Conservation (phyloP, 2,888 invertebrate genomes). For the Pyrochroa serraticornis region DNA sequence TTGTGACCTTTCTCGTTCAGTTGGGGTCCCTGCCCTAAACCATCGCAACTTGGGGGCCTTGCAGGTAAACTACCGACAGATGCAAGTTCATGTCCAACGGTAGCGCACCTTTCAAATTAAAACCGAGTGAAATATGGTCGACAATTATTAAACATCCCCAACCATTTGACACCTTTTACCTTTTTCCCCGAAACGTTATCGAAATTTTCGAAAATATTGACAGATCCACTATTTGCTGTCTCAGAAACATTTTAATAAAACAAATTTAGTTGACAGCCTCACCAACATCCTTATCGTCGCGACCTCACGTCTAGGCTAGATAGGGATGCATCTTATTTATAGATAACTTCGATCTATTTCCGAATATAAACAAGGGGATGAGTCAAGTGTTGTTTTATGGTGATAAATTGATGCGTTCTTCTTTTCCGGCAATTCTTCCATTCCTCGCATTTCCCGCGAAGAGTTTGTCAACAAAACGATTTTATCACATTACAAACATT, state of each 20-base stretch:
- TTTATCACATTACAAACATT: too few species aligned
- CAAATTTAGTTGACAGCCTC: neutral
- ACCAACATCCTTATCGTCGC: conserved; percentile 1
- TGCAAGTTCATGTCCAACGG: conserved; percentile 34
- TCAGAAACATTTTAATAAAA: neutral
- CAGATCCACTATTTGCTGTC: neutral
- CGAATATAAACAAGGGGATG: conserved; percentile 23
- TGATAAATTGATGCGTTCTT: neutral
- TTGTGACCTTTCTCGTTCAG: too few species aligned
- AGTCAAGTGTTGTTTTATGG: conserved; percentile 17
- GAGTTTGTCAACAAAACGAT: too few species aligned
- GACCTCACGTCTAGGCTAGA: conserved; percentile 12
- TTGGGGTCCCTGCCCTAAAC: too few species aligned
- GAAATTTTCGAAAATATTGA: neutral
- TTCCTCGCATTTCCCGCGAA: too few species aligned
- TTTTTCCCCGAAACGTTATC: neutral
- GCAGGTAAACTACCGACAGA: conserved; percentile 37
- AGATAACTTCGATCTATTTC: conserved; percentile 9
- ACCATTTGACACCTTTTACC: neutral
- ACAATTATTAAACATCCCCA: neutral
- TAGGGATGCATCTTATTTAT: conserved; percentile 23
- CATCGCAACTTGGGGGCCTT: neutral
- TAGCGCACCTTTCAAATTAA: conserved; percentile 43
- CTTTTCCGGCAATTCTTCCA: too few species aligned
- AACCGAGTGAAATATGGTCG: conserved; percentile 15